Conservation (phyloP, 2,888 invertebrate species). For the Mythimna albipuncta region DNA sequence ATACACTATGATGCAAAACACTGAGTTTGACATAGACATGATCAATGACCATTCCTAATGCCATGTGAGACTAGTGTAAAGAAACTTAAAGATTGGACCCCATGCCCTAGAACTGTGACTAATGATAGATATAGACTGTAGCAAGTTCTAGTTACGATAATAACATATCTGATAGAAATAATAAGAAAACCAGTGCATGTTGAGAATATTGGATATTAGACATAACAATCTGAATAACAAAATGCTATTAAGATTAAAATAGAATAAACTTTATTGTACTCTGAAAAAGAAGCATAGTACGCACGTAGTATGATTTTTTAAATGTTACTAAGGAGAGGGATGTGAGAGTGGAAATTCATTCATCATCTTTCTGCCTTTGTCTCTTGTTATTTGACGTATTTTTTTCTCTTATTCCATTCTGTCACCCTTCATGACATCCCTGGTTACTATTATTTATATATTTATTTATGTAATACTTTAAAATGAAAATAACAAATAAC, state of each 20-base stretch:
- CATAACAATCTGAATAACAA: not conserved
- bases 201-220: no score
- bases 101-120: not conserved
- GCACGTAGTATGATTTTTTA: not conserved
- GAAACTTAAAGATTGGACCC: not conserved
- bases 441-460: no score
- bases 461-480: no score
- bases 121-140: not conserved
- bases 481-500: no score
- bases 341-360: not conserved
- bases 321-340: not conserved
- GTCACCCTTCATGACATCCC: no score
- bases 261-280: no score
- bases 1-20: no score
- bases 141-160: not conserved
- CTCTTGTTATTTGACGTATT: no score
- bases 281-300: no score
- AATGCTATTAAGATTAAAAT: not conserved
- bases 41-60: not conserved
- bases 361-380: no score
- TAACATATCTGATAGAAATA: not conserved
- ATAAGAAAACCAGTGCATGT: no score
- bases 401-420: no score
- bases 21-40: not conserved
- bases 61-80: not conserved